Evolutionary conservation across 2,888 invertebrate genomes (phyloP), one percentile per base, ranked within the genome.

Genomic region (Andrena bicolor): DNA sequence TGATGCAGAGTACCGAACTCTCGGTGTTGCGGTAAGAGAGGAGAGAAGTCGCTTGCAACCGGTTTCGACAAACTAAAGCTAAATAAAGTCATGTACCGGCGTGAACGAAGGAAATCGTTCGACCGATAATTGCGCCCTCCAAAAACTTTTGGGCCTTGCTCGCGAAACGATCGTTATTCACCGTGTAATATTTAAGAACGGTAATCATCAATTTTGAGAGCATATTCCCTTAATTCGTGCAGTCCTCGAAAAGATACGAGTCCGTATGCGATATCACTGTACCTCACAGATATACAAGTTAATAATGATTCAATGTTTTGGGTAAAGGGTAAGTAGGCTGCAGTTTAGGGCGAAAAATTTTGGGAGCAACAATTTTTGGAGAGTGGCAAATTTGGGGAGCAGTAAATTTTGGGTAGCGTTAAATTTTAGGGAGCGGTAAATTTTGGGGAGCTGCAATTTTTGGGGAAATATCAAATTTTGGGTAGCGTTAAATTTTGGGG

Each of bases 61-160:
- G 91, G 91, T 91, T 91, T 89, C 87, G 86, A 85, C 89, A 84
- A 88, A 90, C 90, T 85, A 88, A 87, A 88, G 89, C 90, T 91
- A 90, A 90, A 90, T 90, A 91, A 89, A 90, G 88, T 90, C 88
- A 89, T 88, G 89, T 87, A 82, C 78, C 74, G 71, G 69, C 73
- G 71, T 81, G 80, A 82, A 82, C 80, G 70, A 74, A 85, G 86
- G 86, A 87, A 84, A 84, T 81, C 71, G 80, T 72, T 79, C 77
- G 53, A 70, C 73, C 80, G 79, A 82, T 87, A 87, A 87, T 87
- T 87, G 80, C 74, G 60, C 48, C 64, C 75, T 65, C 77, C 69
- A 85, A 85, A 87, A 86, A 86, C 71, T 51, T 70, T 51, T 51
- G 48, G 71, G 26, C 56, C 61, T 60, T 58, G 30, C 48, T 61